Base-by-base conservation (phyloP, 92 coral and sea anemone genomes). In the Parazoanthus swiftii region DNA sequence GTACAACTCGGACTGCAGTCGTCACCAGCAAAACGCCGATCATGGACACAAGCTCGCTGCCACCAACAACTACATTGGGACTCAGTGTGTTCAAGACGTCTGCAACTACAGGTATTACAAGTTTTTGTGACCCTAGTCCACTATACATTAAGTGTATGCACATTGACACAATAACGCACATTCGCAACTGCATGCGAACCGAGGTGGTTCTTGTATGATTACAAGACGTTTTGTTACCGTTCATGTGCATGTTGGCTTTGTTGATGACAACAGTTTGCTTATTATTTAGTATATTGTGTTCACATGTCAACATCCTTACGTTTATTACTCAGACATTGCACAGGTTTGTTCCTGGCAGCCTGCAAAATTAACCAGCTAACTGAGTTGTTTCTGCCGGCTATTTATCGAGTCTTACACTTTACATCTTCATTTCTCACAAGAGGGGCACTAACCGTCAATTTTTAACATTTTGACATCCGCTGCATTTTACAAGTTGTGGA, bases 71-170 rank as follows among this genome's bases (percentile, higher is more conserved):
- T 81, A 42, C 54, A 2, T 21, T 9, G 56, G 51, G 50, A 63
- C 42, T 81, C 36, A 81, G 56, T 63, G 74, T 81, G 50, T 59
- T 65, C n/a, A 67, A 59, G 50, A 81, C 33, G 29, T 10, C 86
- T 42, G 13, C 16, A 26, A 43, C 58, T 68, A 67, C 86, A 83
- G 86, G 86, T 83, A 83, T 67, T 67, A 18, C 29, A 42, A 11
- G 77, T 68, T 63, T 67, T 67, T 33, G 37, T 67, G 36, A 10
- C 29, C 21, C 25, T 14, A 79, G 14, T 13, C 20, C 18, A 9
- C 15, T 20, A 14, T 83, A 13, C 42, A 67, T 37, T 83, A 10
- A 18, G 14, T 36, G 25, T 14, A 36, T 9, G 44, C 39, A 8
- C 46, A 20, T 76, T 18, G 46, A 50, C 51, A 76, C 51, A 25